These are phyloP conservation scores for Brienomyrus longianalis DNA, from an alignment of 2,113 vertebrate species.

Conservation along the genomic window DNA sequence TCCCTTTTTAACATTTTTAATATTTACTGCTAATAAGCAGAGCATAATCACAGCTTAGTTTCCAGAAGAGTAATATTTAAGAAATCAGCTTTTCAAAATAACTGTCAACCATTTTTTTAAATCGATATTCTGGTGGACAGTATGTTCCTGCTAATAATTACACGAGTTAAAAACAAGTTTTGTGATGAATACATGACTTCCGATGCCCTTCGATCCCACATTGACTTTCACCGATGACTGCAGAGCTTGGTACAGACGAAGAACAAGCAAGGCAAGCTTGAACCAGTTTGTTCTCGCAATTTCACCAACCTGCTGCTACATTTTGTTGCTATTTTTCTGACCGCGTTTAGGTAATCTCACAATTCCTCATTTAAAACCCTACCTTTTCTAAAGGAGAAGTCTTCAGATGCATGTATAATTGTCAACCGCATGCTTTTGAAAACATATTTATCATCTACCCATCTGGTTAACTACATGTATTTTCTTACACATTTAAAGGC, in stretches of 20 bases:
- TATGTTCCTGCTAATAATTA: background rate
- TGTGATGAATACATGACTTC: background rate
- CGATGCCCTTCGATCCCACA: background rate
- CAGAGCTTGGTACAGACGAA: background rate
- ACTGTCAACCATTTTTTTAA: background rate
- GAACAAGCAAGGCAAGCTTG: background rate
- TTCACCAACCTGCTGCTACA: background rate
- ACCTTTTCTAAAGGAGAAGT: background rate
- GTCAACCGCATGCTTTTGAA: background rate
- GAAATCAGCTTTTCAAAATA: background rate
- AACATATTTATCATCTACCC: background rate
- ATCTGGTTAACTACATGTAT: background rate
- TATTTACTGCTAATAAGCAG: background rate
- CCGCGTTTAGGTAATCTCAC: background rate
- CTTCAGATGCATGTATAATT: background rate
- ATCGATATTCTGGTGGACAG: background rate
- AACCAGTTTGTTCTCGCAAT: background rate
- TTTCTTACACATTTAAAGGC: background rate
- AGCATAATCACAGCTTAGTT: background rate
- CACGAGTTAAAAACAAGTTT: background rate
- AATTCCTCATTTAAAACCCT: background rate
- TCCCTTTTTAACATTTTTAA: constrained; percentile 2
- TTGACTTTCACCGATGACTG: background rate
- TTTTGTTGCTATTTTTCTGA: background rate
- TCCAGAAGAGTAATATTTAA: background rate